phyloP scores from a whole-genome alignment of 2,888 invertebrate genomes.

The Drosophila tanythrix region DNA sequence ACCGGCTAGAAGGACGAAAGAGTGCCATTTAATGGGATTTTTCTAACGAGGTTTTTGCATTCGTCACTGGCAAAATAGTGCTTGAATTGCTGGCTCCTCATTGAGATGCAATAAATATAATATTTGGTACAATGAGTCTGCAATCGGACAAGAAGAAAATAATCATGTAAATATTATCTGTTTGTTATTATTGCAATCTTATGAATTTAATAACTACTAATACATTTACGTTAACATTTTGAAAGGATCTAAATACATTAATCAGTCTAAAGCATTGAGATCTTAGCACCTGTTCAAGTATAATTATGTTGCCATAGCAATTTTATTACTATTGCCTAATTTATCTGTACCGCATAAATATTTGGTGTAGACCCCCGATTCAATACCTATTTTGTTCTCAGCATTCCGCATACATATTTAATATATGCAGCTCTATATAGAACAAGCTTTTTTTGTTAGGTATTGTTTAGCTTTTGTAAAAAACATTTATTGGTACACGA shows the following conservation, averaged over 20 bases:
- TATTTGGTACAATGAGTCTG: not conserved
- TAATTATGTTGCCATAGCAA: constrained; percentile 13
- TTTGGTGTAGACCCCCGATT: constrained; percentile 49
- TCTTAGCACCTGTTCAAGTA: not conserved
- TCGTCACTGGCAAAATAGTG: not conserved
- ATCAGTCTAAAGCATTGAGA: not conserved
- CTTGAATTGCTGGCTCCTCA: not conserved
- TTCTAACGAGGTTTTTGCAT: constrained; percentile 37
- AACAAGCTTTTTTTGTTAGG: constrained; percentile 8
- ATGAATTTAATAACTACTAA: not conserved
- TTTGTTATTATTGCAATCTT: not conserved
- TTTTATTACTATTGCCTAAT: constrained; percentile 30
- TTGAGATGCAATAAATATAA: not conserved
- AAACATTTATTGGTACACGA: constrained; percentile 62
- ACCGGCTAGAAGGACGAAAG: constrained; percentile 6
- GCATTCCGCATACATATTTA: constrained; percentile 23
- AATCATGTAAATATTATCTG: not conserved
- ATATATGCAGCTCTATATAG: constrained; percentile 13
- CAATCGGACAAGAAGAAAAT: not conserved
- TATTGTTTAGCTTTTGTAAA: constrained; percentile 58
- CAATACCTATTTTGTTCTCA: constrained; percentile 37
- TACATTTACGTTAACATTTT: not conserved
- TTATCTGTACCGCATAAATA: constrained; percentile 31
- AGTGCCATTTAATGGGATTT: constrained; percentile 58
- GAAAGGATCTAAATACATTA: not conserved